phyloP scores from a whole-genome alignment of 2,888 invertebrate genomes.

The Enchytraeus crypticus region DNA sequence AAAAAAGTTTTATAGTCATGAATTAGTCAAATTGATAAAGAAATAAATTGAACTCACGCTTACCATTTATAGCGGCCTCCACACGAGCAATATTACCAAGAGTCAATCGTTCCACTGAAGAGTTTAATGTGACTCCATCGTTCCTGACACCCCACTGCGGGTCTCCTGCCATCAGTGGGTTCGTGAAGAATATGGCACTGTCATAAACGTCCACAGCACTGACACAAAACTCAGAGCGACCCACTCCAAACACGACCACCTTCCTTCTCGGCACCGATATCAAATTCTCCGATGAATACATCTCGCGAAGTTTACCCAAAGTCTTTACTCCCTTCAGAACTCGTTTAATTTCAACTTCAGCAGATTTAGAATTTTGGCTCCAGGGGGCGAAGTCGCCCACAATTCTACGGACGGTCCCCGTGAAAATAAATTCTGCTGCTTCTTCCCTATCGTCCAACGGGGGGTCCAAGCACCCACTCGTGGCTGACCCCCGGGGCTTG shows the following conservation, averaged over 20 bases:
- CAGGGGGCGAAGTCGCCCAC: background rate
- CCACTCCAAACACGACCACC: background rate
- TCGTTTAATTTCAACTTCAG: constrained; percentile 7
- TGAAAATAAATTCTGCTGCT: constrained; percentile 1
- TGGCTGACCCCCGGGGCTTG: no score
- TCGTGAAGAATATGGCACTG: constrained; percentile 4
- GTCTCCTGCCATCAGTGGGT: background rate
- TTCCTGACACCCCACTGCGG: background rate
- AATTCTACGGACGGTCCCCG: background rate
- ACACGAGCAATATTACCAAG: constrained; percentile 1
- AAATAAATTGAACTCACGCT: no score
- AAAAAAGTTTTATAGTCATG: no score
- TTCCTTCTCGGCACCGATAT: background rate
- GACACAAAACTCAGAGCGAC: background rate
- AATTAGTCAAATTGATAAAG: no score
- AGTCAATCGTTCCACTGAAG: background rate
- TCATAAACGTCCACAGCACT: background rate
- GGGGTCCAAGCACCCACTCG: background rate
- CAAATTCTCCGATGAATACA: background rate
- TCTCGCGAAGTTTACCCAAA: background rate
- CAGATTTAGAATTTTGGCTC: background rate
- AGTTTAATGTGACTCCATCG: background rate
- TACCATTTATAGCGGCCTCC: constrained; percentile 1
- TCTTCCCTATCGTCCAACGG: background rate
- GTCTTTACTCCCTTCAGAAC: background rate